Evolutionary conservation across 2,888 invertebrate genomes (phyloP), one percentile per base, ranked within the genome.

Genomic region (Petrophora chlorosata): DNA sequence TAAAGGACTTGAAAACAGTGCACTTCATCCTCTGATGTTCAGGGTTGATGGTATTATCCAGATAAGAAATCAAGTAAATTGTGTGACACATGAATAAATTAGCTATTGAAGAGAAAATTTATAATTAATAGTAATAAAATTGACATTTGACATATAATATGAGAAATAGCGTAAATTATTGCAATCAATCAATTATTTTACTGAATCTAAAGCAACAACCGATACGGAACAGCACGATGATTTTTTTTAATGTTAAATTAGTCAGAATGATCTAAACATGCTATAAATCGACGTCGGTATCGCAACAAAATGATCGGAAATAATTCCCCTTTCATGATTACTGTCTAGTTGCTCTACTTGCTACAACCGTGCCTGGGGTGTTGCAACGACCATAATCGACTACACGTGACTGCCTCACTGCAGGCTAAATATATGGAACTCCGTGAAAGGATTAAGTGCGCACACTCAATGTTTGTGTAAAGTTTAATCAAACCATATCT

Each of bases 321-420:
- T 65, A 61, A 59, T 61, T 63, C 58, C 50, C 56, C 60, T 64
- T 59, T 59, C 36, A 57, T 62, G 53, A 61, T 63, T 53, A 44
- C 45, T 53, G 35, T 22, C 45, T 44, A 47, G 41, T 28, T 49
- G 44, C 34, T 46, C 44, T 40, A 49, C 14, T 34, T 23, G 19
- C 46, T 17, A n/a, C 19, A 43, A 53, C 52, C 25, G 40, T 33
- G 30, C 33, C 45, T 44, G 12, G 46, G 28, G 44, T 60, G 51
- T 60, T 55, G 51, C 57, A 55, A 56, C 43, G 16, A n/a, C 32
- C 25, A 5, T 56, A 60, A 57, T 53, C 41, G 53, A 44, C 49
- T 50, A 47, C 47, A 53, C 57, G 57, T 57, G 54, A 53, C 43
- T 54, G 29, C 17, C 15, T 33, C 14, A 22, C 26, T 32, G 13